A percentile compares a stretch with the other conserved stretches of the same genome.
These are phyloP conservation scores for Capromys pilorides DNA, from an alignment of 2,797 vertebrate genomes.

Conservation along the genomic window DNA sequence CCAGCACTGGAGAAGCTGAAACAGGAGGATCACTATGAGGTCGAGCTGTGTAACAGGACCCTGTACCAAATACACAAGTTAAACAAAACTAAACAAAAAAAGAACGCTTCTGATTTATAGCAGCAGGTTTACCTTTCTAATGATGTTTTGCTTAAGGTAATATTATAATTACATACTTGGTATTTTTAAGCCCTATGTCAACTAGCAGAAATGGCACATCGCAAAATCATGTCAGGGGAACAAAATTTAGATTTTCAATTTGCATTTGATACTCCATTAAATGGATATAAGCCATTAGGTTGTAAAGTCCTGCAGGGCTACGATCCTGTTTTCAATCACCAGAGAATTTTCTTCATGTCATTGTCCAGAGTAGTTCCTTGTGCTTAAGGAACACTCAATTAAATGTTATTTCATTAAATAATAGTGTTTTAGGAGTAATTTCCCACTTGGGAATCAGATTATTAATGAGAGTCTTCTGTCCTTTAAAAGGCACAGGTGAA, in stretches of 20 bases:
- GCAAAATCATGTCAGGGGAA: constrained; percentile 10
- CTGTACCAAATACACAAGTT: no score
- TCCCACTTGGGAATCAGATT: constrained; percentile 19
- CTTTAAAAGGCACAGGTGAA: neutral
- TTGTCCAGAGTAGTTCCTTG: neutral
- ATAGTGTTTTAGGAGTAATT: constrained; percentile 27
- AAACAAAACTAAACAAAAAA: no score
- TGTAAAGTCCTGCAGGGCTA: neutral
- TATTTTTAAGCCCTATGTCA: constrained; percentile 28
- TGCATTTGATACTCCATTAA: constrained; percentile 25
- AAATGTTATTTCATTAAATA: constrained; percentile 40
- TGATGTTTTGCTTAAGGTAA: constrained; percentile 1
- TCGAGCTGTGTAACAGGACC: no score
- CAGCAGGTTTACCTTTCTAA: neutral
- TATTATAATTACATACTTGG: constrained; percentile 6
- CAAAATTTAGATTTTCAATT: constrained; percentile 50
- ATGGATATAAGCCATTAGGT: neutral
- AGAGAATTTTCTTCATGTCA: constrained; percentile 6
- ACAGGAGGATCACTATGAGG: no score
- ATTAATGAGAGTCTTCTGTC: neutral
- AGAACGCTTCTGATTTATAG: neutral
- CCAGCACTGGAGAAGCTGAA: no score
- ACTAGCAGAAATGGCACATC: neutral
- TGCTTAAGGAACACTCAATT: neutral
- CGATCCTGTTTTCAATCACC: neutral